phyloP scores from a whole-genome alignment of 2,113 vertebrate genomes.

The Protobothrops mucrosquamatus region DNA sequence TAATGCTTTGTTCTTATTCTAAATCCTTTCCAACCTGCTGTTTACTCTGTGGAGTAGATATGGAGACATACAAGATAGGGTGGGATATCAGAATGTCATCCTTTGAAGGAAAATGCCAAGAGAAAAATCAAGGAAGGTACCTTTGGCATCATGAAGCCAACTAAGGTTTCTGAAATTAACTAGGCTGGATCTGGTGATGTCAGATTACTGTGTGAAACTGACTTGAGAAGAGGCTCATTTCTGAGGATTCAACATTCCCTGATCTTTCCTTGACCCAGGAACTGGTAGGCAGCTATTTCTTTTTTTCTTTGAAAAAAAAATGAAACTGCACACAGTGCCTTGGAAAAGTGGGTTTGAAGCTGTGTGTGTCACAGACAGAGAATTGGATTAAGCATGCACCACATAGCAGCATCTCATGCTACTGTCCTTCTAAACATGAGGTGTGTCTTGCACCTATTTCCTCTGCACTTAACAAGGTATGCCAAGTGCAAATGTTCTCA shows the following conservation, averaged over 20 bases:
- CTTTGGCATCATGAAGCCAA: neutral
- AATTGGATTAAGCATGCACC: neutral
- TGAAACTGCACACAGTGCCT: neutral
- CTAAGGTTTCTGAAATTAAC: neutral
- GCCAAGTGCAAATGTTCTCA: neutral
- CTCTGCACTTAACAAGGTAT: neutral
- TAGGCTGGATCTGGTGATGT: neutral
- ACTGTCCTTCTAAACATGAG: neutral
- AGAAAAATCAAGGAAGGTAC: neutral
- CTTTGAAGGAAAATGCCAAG: neutral
- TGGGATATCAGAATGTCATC: neutral
- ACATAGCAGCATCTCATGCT: neutral
- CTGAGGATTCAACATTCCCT: neutral
- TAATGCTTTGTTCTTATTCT: neutral
- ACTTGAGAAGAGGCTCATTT: neutral
- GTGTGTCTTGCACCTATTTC: neutral
- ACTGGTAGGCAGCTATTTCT: neutral
- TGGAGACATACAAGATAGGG: neutral
- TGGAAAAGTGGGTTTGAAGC: neutral
- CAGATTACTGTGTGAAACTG: neutral
- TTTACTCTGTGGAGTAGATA: neutral
- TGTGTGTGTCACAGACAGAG: neutral
- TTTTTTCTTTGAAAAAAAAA: neutral
- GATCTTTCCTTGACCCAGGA: neutral
- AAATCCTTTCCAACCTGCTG: neutral